These are phyloP conservation scores for Drosophila pegasa DNA, from an alignment of 2,888 invertebrate genomes.

Conservation along the genomic window DNA sequence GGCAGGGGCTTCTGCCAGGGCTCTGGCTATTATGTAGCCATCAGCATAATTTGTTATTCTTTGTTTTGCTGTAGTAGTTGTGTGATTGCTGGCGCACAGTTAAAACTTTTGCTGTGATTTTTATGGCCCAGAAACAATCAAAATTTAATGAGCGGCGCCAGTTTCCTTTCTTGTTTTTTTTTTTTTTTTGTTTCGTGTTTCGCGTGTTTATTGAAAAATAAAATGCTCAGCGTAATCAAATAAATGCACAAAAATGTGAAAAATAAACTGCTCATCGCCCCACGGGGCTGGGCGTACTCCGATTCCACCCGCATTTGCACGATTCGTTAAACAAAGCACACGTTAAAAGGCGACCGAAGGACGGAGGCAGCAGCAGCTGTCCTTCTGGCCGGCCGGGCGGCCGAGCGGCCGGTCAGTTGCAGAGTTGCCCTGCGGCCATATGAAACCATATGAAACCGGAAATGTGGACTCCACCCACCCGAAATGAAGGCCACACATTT, in stretches of 20 bases:
- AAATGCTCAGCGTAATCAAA: constrained; percentile 71
- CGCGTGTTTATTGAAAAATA: constrained; percentile 74
- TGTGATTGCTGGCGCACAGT: constrained; percentile 45
- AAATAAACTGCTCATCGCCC: constrained; percentile 67
- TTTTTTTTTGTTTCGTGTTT: neutral
- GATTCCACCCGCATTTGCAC: constrained; percentile 84
- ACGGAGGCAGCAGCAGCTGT: neutral
- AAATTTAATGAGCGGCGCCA: constrained; percentile 80
- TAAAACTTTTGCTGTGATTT: constrained; percentile 77
- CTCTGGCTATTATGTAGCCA: constrained; percentile 74
- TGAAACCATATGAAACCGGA: constrained; percentile 21
- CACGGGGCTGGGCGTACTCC: constrained; percentile 10
- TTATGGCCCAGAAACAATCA: constrained; percentile 73
- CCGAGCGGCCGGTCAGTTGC: constrained; percentile 58
- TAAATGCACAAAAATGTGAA: constrained; percentile 69
- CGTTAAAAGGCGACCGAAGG: constrained; percentile 68
- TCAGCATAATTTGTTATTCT: constrained; percentile 78
- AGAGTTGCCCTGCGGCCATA: constrained; percentile 56
- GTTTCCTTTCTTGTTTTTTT: constrained; percentile 27
- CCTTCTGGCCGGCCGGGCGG: constrained; percentile 14
- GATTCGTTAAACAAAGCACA: constrained; percentile 85
- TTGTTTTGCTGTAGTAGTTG: constrained; percentile 35
- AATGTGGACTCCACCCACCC: constrained; percentile 15
- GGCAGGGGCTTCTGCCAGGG: constrained; percentile 27
- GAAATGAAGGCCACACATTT: constrained; percentile 50